Evolutionary conservation across 2,797 vertebrate genomes (phyloP).

Genomic region (Bryconaethiops microstoma): DNA sequence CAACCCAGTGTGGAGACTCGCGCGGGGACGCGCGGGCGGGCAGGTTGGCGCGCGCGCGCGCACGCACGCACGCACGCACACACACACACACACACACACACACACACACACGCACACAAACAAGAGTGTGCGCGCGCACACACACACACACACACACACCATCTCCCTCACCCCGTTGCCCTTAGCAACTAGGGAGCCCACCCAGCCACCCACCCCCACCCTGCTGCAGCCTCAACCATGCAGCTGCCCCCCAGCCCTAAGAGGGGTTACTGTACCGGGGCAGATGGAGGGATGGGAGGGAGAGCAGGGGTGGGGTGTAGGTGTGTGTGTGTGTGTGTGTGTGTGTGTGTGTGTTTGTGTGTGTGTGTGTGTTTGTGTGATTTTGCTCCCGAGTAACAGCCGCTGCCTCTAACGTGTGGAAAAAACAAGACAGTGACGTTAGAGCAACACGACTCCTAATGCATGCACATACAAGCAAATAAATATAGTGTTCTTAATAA

Average conservation of each 20-base stretch:
- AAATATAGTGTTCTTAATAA: too few species aligned
- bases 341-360: background rate
- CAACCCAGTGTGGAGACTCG: slow-evolving; percentile 68
- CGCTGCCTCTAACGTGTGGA: slow-evolving; percentile 15
- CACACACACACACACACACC: slow-evolving; percentile 55
- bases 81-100: slow-evolving; percentile 14
- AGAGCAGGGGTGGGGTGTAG: background rate
- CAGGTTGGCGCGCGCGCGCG: background rate
- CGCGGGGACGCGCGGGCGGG: slow-evolving; percentile 71
- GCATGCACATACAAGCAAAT: background rate
- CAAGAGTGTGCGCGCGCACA: background rate
- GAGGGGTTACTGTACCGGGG: slow-evolving; percentile 59
- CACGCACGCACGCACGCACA: slow-evolving; percentile 31
- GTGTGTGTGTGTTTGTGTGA: too few species aligned
- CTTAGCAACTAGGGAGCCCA: slow-evolving; percentile 73
- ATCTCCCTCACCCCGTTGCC: slow-evolving; percentile 72
- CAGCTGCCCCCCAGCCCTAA: slow-evolving; percentile 54
- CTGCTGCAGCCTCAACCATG: slow-evolving; percentile 37
- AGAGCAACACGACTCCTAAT: background rate
- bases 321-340: background rate
- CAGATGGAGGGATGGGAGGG: slow-evolving; percentile 33
- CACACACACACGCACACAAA: slow-evolving; percentile 29
- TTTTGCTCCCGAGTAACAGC: slow-evolving; percentile 13
- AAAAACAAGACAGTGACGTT: slow-evolving; percentile 8
- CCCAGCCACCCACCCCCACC: slow-evolving; percentile 51